phyloP scores from a whole-genome alignment of 2,888 invertebrate genomes.

The Epiblema foenella region DNA sequence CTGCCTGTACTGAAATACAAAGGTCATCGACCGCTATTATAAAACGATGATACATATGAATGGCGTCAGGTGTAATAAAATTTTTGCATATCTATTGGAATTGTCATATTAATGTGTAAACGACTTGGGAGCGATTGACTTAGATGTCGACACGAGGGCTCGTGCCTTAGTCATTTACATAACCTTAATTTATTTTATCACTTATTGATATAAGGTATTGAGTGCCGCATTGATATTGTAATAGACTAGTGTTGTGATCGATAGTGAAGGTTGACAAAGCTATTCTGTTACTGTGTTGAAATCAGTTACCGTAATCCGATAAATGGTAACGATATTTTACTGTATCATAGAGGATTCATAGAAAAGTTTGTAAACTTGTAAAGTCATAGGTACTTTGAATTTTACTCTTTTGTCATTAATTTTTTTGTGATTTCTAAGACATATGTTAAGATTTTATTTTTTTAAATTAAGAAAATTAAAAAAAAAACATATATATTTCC shows the following conservation, averaged over 20 bases:
- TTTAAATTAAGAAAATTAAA: too few relatives aligned
- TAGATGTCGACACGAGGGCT: conserved; percentile 42
- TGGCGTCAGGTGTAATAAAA: conserved; percentile 67
- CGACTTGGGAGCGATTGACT: conserved; percentile 57
- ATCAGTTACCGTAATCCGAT: conserved; percentile 2
- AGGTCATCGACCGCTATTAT: conserved; percentile 72
- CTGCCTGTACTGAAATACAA: conserved; percentile 60
- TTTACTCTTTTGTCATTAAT: too few relatives aligned
- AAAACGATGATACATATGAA: conserved; percentile 67
- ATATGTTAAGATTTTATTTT: too few relatives aligned
- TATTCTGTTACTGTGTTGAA: conserved; percentile 27
- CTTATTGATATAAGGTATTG: conserved; percentile 39
- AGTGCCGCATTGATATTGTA: conserved; percentile 35
- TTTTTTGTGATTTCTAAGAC: too few relatives aligned
- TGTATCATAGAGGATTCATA: too few relatives aligned
- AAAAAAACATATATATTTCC: too few relatives aligned
- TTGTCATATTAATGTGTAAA: conserved; percentile 70
- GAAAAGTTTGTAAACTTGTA: too few relatives aligned
- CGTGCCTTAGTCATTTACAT: conserved; percentile 64
- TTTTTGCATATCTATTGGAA: conserved; percentile 78
- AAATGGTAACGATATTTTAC: neutral
- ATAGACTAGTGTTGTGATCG: conserved; percentile 26
- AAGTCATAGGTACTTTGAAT: too few relatives aligned
- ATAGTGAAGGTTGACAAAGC: conserved; percentile 16
- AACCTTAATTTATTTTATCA: conserved; percentile 51